Evolutionary conservation across 2,797 vertebrate genomes (phyloP).

Genomic region (Pterois miles): DNA sequence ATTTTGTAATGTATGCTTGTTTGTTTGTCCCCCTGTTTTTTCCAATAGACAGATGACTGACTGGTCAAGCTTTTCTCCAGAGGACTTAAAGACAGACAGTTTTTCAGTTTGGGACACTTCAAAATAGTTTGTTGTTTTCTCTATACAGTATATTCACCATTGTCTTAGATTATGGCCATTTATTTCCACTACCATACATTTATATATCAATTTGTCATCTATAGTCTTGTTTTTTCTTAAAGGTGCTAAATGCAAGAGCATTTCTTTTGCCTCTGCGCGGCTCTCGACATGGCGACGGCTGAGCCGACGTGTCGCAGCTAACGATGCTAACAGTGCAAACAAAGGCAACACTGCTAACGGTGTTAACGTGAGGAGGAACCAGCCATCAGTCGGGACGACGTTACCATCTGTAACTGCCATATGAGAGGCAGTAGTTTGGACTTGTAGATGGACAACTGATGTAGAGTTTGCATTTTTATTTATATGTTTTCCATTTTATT

Average conservation of each 20-base stretch:
- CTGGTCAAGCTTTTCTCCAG: conserved; percentile 53
- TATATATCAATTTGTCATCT: not conserved
- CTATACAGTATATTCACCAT: not conserved
- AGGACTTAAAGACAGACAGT: conserved; percentile 36
- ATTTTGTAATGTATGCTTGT: conserved; percentile 70
- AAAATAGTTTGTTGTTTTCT: not conserved
- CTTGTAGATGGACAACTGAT: not conserved
- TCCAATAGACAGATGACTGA: conserved; percentile 30
- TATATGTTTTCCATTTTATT: not conserved
- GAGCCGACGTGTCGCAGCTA: too few relatives aligned
- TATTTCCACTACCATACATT: not conserved
- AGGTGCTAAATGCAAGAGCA: too few relatives aligned
- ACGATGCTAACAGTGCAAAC: too few relatives aligned
- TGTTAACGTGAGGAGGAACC: too few relatives aligned
- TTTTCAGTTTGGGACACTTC: not conserved
- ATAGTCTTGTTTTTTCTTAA: not conserved
- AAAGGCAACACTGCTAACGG: too few relatives aligned
- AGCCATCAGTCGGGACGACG: too few relatives aligned
- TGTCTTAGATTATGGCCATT: not conserved
- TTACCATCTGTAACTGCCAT: too few relatives aligned
- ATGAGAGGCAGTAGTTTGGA: not conserved
- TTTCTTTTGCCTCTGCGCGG: too few relatives aligned
- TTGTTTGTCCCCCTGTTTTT: conserved; percentile 47
- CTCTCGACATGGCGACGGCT: too few relatives aligned
- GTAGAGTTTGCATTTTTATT: not conserved